These are phyloP conservation scores for Tetraneura akinire DNA, from an alignment of 1,140 invertebrate species.

Conservation along the genomic window DNA sequence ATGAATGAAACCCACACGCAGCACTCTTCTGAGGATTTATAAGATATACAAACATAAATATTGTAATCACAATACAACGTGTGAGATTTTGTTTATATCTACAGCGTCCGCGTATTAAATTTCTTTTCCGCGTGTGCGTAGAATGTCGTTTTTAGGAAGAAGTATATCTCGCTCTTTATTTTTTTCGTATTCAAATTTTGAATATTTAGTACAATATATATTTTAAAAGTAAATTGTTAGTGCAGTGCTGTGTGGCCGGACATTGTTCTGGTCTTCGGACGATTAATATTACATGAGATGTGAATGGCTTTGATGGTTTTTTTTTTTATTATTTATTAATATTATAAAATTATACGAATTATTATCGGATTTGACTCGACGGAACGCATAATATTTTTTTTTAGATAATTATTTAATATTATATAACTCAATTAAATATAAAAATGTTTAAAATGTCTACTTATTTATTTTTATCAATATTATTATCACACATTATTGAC, in stretches of 20 bases:
- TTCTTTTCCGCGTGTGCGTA: background rate
- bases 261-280: background rate
- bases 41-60: background rate
- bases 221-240: background rate
- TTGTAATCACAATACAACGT: background rate
- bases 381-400: no score
- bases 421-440: no score
- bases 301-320: no score
- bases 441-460: no score
- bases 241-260: background rate
- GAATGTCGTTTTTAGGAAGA: background rate
- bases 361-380: no score
- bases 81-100: slow-evolving; percentile 27
- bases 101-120: background rate
- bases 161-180: no score
- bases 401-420: no score
- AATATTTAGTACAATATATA: background rate
- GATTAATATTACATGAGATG: background rate
- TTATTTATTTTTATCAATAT: no score
- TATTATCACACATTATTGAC: no score
- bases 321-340: no score
- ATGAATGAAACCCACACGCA: slow-evolving; percentile 24
- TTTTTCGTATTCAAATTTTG: no score
- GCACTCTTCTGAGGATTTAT: background rate
- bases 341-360: no score